phyloP scores from a whole-genome alignment of 2,797 vertebrate species.

The Uromys caudimaculatus region DNA sequence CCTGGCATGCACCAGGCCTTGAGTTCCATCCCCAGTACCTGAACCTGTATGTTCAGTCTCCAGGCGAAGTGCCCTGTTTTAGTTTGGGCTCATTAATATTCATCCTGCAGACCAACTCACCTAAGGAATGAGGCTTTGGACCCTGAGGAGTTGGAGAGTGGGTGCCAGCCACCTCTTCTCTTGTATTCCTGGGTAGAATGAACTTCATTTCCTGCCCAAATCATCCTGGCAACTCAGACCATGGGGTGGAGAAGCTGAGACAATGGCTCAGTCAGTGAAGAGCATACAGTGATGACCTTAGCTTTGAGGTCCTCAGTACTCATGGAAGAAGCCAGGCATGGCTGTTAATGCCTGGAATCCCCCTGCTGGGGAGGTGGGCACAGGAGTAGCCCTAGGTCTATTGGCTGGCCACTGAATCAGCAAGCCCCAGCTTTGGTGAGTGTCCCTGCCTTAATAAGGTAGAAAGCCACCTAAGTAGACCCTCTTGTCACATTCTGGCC shows the following conservation, averaged over 20 bases:
- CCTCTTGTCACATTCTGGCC: neutral
- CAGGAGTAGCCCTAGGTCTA: neutral
- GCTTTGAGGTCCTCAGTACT: neutral
- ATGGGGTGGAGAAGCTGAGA: accelerated
- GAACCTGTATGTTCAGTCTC: accelerated
- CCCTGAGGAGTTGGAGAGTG: neutral
- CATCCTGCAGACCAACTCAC: neutral
- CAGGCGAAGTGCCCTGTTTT: neutral
- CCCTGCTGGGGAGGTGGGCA: neutral
- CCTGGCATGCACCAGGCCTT: too few relatives aligned
- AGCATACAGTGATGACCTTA: neutral
- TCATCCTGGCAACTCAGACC: neutral
- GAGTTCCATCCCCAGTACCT: neutral
- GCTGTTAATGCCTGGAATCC: too few relatives aligned
- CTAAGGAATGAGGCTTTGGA: neutral
- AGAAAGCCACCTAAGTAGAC: neutral
- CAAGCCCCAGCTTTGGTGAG: neutral
- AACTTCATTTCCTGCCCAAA: neutral
- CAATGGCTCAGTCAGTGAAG: neutral
- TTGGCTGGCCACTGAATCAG: neutral
- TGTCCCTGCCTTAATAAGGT: neutral
- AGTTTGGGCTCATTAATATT: neutral
- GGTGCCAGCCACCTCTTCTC: neutral
- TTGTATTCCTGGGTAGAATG: neutral
- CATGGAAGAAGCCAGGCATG: neutral